These are phyloP conservation scores for Xiphorhynchus erythropygius DNA, from an alignment of 2,797 vertebrate species.

Conservation along the genomic window DNA sequence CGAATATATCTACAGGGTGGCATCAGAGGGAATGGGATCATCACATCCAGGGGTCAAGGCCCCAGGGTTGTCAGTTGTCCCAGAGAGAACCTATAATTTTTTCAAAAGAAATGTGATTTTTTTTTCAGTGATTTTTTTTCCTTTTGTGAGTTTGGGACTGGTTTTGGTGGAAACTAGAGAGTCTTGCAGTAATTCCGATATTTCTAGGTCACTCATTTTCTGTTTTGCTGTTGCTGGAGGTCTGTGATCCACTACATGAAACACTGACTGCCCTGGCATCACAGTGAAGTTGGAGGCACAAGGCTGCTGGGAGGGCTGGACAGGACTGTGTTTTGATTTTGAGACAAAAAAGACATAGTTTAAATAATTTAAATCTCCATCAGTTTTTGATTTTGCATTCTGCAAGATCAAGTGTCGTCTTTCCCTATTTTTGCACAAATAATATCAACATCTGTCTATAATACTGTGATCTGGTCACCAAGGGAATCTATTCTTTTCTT, in stretches of 20 bases:
- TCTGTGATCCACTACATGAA: not conserved
- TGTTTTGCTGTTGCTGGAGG: not conserved
- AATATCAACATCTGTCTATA: not conserved
- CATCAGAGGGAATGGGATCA: not conserved
- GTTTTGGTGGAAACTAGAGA: not conserved
- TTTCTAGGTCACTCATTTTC: not conserved
- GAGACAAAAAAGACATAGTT: not conserved
- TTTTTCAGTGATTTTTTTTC: not conserved
- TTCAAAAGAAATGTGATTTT: not conserved
- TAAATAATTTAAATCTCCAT: not conserved
- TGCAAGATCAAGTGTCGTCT: not conserved
- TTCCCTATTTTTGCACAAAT: not conserved
- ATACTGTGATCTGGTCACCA: not conserved
- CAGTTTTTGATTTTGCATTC: not conserved
- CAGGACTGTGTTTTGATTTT: not conserved
- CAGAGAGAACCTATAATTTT: not conserved
- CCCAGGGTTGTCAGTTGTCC: not conserved
- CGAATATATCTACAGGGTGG: accelerated
- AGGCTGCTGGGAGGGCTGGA: not conserved
- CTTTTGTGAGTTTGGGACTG: not conserved
- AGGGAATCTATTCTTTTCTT: not conserved
- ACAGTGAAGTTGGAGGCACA: not conserved
- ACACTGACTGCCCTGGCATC: not conserved
- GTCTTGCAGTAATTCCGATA: not conserved
- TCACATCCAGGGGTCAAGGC: accelerated